Base-by-base conservation (phyloP, 2,797 vertebrate genomes). In the Alca torda region DNA sequence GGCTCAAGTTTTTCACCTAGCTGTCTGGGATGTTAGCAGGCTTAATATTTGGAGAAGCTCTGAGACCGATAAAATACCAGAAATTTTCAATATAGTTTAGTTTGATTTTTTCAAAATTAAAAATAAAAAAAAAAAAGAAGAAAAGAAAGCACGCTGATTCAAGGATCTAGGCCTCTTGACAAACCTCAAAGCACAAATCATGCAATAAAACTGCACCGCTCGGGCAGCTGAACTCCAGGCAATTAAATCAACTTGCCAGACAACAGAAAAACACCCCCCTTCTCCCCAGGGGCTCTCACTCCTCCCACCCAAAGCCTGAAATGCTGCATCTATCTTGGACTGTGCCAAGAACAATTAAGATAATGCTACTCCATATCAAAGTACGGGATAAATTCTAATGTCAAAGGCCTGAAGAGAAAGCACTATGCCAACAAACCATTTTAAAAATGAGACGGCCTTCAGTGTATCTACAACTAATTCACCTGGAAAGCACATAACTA, bases 191-290 rank as follows among this genome's bases (percentile, higher is more conserved):
- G 70, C 83, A 94, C 91, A 95, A 94, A 92, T 92, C 84, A 85
- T n/a, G 75, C 72, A 75, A 68, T 77, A 82, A 96, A 95, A 87
- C 24, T 53, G 31, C 1, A 81, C 77, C 6, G 0, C 65, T 89
- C 51, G 57, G 35, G 59, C 94, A 87, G 86, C 80, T 83, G 90
- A 95, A 87, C 84, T 90, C 67, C 64, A 39, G 39, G 85, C 74
- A 84, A 95, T 89, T 96, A 70, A 89, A 94, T 93, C 86, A 83
- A 89, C 51, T 26, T 84, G 53, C n/a, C 84, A 95, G 88, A 95
- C 88, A 96, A 92, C 39, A 90, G 74, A 87, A 93, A 93, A 93
- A 68, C 84, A 85, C 46, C 54, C 83, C 43, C 37, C 35, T 25
- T 39, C 51, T 88, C 78, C 74, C 69, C 89, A 65, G 46, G 45